A percentile compares a stretch with the other conserved stretches of the same genome.
Conservation (phyloP, 2,113 vertebrate species). For the Carettochelys insculpta region DNA sequence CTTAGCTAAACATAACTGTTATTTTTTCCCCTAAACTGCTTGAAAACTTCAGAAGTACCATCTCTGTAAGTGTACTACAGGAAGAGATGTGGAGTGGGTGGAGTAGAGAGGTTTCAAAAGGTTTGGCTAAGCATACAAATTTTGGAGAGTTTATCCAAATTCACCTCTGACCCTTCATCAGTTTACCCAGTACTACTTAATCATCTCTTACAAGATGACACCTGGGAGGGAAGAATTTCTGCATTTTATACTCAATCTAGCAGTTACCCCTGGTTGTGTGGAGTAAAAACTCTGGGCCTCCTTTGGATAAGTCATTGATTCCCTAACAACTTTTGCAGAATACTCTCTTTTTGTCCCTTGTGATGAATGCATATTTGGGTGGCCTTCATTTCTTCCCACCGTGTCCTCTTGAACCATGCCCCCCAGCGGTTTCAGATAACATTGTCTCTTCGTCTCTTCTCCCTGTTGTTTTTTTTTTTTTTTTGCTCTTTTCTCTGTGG, state of each 20-base stretch:
- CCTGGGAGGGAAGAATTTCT: conserved; percentile 4
- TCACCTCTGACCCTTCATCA: conserved; percentile 35
- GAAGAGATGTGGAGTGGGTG: background rate
- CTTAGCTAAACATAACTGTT: background rate
- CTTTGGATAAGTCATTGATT: background rate
- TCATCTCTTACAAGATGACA: conserved; percentile 10
- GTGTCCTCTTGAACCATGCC: background rate
- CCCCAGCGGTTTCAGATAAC: background rate
- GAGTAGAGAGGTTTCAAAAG: conserved; percentile 34
- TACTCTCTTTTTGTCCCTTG: background rate
- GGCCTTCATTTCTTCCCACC: conserved; percentile 5
- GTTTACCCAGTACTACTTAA: conserved; percentile 18
- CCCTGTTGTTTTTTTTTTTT: background rate
- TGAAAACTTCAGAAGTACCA: background rate
- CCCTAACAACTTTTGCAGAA: conserved; percentile 17
- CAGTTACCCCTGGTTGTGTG: background rate
- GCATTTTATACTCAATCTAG: background rate
- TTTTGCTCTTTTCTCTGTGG: background rate
- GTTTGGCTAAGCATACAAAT: background rate
- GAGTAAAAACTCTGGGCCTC: background rate
- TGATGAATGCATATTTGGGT: background rate
- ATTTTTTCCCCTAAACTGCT: background rate
- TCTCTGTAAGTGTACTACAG: background rate
- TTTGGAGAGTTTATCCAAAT: conserved; percentile 30
- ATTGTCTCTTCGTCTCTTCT: background rate